phyloP scores from a whole-genome alignment of 2,797 vertebrate genomes.

The Vultur gryphus region DNA sequence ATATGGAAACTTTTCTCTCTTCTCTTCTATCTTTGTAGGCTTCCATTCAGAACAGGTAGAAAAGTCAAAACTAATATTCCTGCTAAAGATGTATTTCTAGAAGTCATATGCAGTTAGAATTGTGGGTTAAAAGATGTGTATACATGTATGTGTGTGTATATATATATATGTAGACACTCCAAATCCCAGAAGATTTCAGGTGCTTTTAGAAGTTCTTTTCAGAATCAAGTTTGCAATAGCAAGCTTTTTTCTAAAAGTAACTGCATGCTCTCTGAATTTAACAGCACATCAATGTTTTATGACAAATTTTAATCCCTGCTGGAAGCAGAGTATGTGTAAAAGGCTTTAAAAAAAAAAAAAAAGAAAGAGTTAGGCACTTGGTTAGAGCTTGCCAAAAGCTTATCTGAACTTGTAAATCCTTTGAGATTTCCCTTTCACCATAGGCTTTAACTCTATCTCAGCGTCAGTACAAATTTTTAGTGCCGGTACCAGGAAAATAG shows the following conservation, averaged over 20 bases:
- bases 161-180: rapidly evolving
- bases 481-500: neutral
- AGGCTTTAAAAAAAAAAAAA: neutral
- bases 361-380: neutral
- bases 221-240: neutral
- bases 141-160: rapidly evolving
- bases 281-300: constrained; percentile 44
- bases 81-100: neutral
- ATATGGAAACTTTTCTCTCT: neutral
- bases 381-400: constrained; percentile 42
- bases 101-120: neutral
- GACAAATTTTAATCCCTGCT: constrained; percentile 1
- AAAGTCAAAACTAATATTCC: neutral
- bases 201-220: neutral
- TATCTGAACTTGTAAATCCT: constrained; percentile 52
- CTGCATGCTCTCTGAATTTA: constrained; percentile 16
- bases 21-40: neutral
- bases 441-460: neutral
- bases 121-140: neutral
- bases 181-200: neutral
- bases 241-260: neutral
- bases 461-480: neutral
- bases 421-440: neutral
- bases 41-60: neutral
- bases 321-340: constrained; percentile 17